Evolutionary conservation across 1,140 invertebrate genomes (phyloP), one percentile per base, ranked within the genome.

Genomic region (Oncopodura yosiiana): DNA sequence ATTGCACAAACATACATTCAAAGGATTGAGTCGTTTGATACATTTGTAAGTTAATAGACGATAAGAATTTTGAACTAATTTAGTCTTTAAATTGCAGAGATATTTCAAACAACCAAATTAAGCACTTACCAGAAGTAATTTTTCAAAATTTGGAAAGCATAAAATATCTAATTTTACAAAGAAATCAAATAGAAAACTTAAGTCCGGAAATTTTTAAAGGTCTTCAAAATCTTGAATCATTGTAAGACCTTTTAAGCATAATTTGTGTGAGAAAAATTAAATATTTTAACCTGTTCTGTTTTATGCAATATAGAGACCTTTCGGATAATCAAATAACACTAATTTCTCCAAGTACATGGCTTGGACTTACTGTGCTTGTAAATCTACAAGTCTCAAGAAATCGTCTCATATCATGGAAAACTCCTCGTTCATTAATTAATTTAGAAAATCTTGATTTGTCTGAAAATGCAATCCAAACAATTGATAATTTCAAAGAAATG

Each of bases 71-170:
- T 26, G 4, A 29, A 12, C 29, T 18, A 18, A 16, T 49, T 50
- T 16, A 16, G n/a, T 29, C 16, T 54, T 56, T 34, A 16, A 19
- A 59, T 71, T 70, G 14, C 68, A 78, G 77, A 54, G 86, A 89
- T 67, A 69, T 88, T 55, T 85, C 83, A 50, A 80, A 84, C 65
- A 90, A 90, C 67, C 70, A 78, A 42, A 74, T 89, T 3, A 83
- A 88, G 65, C 82, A 82, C 67, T 69, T 90, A 21, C 84, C 86
- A 1, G 71, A 79, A 6, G 77, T 77, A 55, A 72, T 88, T 53
- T 86, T 90, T 52, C 77, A 82, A 58, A 76, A 82, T 32, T 68
- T 89, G 49, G 77, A 81, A 42, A 63, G 42, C 14, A 58, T 65
- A 44, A 55, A 61, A 59, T 63, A 49, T 32, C 32, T 58, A 23